Percentiles rank a stretch among this genome's conserved stretches.
Evolutionary conservation across 2,888 invertebrate species (phyloP).

Genomic region (Eilema griseolum): DNA sequence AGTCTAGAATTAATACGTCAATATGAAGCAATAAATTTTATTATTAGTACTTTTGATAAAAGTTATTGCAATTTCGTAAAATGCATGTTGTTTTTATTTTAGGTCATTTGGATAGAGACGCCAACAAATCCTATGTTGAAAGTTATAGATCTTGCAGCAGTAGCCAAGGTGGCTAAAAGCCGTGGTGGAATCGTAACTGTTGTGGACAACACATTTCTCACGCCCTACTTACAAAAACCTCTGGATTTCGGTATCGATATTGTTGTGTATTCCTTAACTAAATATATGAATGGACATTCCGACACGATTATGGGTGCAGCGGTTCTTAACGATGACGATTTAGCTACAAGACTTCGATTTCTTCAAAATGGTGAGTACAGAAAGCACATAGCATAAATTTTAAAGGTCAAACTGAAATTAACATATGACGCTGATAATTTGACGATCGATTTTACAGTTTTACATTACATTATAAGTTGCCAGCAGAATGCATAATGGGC

Average conservation of each 20-base stretch:
- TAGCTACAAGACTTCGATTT: slow-evolving; percentile 92
- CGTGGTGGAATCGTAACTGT: slow-evolving; percentile 40
- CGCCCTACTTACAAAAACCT: slow-evolving; percentile 96
- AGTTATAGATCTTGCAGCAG: slow-evolving; percentile 94
- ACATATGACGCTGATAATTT: not conserved
- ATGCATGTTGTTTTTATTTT: slow-evolving; percentile 56
- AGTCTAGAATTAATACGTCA: slow-evolving; percentile 36
- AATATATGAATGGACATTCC: slow-evolving; percentile 99
- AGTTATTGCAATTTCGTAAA: slow-evolving; percentile 15
- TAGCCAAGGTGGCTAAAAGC: slow-evolving; percentile 86
- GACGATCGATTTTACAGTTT: too few relatives aligned
- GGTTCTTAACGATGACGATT: slow-evolving; percentile 90
- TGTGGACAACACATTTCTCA: slow-evolving; percentile 85
- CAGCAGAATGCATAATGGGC: too few relatives aligned
- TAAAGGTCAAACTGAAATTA: not conserved
- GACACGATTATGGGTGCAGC: slow-evolving; percentile 99
- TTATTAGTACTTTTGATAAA: not conserved
- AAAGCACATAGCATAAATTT: not conserved
- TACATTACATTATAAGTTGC: not conserved
- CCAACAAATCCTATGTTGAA: slow-evolving; percentile 98
- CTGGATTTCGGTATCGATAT: slow-evolving; percentile 96
- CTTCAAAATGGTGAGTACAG: slow-evolving; percentile 92
- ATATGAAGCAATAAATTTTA: slow-evolving; percentile 15
- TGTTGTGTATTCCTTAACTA: slow-evolving; percentile 96
- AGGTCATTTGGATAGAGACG: slow-evolving; percentile 97